Evolutionary conservation across 2,113 vertebrate genomes (phyloP).

Genomic region (human (Homo sapiens)): DNA sequence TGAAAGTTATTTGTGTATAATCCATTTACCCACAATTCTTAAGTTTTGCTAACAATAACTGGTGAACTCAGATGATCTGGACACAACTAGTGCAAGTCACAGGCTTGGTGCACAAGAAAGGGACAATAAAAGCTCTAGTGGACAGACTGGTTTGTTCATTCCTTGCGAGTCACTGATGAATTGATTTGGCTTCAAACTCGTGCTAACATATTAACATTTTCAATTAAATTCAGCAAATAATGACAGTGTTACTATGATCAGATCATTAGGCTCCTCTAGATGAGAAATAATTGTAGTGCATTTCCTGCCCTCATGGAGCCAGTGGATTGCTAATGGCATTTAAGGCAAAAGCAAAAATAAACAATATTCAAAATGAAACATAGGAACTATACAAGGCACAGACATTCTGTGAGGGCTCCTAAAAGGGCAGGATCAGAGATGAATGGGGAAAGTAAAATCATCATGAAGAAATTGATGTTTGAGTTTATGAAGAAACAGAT

Average conservation of each 20-base stretch:
- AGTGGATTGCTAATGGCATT: not conserved
- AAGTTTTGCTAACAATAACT: not conserved
- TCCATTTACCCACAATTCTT: not conserved
- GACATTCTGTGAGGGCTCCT: not conserved
- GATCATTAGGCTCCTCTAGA: not conserved
- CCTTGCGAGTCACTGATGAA: not conserved
- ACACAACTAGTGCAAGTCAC: not conserved
- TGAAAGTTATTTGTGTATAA: not conserved
- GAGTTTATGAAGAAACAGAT: not conserved
- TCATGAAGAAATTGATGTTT: not conserved
- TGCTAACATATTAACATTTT: not conserved
- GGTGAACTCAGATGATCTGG: not conserved
- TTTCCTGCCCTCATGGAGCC: not conserved
- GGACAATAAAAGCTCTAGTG: not conserved
- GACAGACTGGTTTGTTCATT: constrained; percentile 17
- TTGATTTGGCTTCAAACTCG: not conserved
- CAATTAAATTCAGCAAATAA: not conserved
- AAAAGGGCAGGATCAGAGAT: not conserved
- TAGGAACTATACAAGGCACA: not conserved
- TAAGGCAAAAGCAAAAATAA: not conserved
- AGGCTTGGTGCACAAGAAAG: not conserved
- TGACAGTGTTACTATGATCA: not conserved
- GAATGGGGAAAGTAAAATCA: not conserved
- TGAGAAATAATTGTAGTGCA: not conserved
- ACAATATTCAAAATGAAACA: not conserved